Conservation (phyloP, 1,140 invertebrate species). For the Physella acuta region DNA sequence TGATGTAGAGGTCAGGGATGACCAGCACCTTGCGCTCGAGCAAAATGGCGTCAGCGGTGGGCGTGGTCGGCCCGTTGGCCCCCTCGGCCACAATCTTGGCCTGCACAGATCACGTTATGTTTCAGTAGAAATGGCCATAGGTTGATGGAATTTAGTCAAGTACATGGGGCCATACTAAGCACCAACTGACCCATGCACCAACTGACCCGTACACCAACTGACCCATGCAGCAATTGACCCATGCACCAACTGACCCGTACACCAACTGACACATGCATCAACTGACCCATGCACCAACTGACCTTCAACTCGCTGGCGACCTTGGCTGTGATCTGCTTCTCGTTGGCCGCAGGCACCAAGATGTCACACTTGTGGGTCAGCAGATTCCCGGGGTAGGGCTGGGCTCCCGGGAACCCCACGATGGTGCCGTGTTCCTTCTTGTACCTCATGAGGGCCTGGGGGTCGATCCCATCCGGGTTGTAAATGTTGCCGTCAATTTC, state of each 20-base stretch:
- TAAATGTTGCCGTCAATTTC: constrained; percentile 90
- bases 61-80: constrained; percentile 97
- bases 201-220: too few species aligned
- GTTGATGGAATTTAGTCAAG: too few species aligned
- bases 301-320: constrained; percentile 91
- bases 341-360: constrained; percentile 92
- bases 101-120: not conserved
- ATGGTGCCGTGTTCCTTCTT: constrained; percentile 84
- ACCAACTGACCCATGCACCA: too few species aligned
- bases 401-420: constrained; percentile 87
- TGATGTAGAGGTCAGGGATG: constrained; percentile 84
- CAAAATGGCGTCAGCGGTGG: constrained; percentile 94
- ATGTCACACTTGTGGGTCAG: constrained; percentile 96
- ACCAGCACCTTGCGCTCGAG: constrained; percentile 91
- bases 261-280: too few species aligned
- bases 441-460: constrained; percentile 72
- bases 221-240: too few species aligned
- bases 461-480: constrained; percentile 93
- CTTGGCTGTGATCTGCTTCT: constrained; percentile 92
- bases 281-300: too few species aligned
- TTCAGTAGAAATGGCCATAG: too few species aligned
- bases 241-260: too few species aligned
- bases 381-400: constrained; percentile 72
- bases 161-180: too few species aligned
- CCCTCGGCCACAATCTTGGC: constrained; percentile 91